A percentile compares a stretch with the other conserved stretches of the same genome.
These are phyloP conservation scores for Andricus curvator DNA, from an alignment of 2,888 invertebrate genomes.

Conservation along the genomic window DNA sequence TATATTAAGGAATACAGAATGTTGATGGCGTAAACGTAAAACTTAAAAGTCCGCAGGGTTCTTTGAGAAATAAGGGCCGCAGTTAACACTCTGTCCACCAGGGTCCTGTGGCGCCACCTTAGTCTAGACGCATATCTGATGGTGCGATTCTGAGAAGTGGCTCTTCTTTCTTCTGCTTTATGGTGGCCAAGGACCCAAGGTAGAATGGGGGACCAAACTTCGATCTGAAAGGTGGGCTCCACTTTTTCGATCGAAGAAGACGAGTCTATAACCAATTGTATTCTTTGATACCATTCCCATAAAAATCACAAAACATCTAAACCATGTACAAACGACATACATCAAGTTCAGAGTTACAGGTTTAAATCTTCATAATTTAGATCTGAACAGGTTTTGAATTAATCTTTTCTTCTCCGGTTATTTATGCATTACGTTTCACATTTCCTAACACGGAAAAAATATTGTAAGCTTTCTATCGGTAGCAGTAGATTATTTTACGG, in stretches of 20 bases:
- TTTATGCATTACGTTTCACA: too few species aligned
- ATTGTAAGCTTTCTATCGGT: too few species aligned
- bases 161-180: slow-evolving; percentile 62
- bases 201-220: slow-evolving; percentile 51
- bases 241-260: slow-evolving; percentile 48
- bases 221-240: slow-evolving; percentile 49
- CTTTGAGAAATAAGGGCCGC: slow-evolving; percentile 52
- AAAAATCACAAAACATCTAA: slow-evolving; percentile 7
- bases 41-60: slow-evolving; percentile 8
- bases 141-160: slow-evolving; percentile 65
- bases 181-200: slow-evolving; percentile 53
- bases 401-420: too few species aligned
- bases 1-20: background rate
- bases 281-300: slow-evolving; percentile 2
- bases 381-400: background rate
- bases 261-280: slow-evolving; percentile 32
- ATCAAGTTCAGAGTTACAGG: background rate
- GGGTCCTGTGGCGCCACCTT: slow-evolving; percentile 67
- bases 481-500: too few species aligned
- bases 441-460: too few species aligned
- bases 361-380: background rate
- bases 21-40: background rate
- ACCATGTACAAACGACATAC: background rate
- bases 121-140: slow-evolving; percentile 65
- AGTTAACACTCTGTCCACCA: slow-evolving; percentile 73